Percentiles rank a stretch among this genome's conserved stretches.
Evolutionary conservation across 2,888 invertebrate genomes (phyloP).

Genomic region (Heliconius hortense): DNA sequence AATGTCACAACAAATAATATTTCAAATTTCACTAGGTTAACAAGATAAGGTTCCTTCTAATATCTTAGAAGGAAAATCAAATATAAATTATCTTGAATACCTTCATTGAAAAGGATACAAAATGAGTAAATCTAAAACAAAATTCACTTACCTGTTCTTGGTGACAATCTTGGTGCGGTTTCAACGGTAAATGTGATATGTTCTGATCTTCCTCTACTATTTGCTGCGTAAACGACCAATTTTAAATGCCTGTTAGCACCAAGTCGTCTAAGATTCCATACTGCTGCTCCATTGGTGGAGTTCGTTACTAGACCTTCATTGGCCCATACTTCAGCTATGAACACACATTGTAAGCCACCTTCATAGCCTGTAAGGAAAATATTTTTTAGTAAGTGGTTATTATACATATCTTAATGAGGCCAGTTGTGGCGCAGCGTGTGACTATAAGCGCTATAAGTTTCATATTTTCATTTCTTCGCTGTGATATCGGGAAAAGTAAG

Average conservation of each 20-base stretch:
- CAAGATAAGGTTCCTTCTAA: background rate
- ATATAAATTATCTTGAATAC: background rate
- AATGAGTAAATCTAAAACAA: background rate
- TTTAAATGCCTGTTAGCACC: conserved; percentile 89
- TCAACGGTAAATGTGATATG: conserved; percentile 77
- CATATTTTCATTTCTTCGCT: no score
- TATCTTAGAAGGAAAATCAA: background rate
- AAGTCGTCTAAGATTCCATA: conserved; percentile 89
- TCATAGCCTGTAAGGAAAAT: conserved; percentile 83
- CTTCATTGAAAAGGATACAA: background rate
- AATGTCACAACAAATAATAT: background rate
- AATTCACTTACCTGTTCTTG: conserved; percentile 62
- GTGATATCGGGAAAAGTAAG: no score
- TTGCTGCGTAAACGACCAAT: conserved; percentile 90
- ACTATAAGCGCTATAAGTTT: no score
- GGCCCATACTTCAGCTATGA: conserved; percentile 87
- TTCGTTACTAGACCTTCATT: conserved; percentile 85
- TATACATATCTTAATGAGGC: no score
- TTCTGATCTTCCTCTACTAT: conserved; percentile 92
- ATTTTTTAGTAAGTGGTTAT: background rate
- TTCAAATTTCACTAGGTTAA: background rate
- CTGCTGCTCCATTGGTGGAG: conserved; percentile 86
- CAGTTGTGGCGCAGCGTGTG: no score
- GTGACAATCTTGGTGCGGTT: conserved; percentile 65
- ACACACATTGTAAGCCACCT: conserved; percentile 88